Evolutionary conservation across 2,113 vertebrate genomes (phyloP).

Genomic region (Cyprinus carpio): DNA sequence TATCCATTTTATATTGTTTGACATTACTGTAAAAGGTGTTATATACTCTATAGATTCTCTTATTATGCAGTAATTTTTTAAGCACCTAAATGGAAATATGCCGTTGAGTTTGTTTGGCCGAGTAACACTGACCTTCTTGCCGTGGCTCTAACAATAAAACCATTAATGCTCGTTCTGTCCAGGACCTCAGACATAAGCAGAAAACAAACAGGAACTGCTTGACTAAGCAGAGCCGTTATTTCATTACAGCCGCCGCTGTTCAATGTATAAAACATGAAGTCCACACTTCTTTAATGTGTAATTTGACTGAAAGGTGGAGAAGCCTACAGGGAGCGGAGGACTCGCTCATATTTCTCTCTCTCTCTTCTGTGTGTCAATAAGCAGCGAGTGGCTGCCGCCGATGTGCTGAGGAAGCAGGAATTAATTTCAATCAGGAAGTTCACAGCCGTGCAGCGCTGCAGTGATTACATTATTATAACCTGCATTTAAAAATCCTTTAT

Average conservation of each 20-base stretch:
- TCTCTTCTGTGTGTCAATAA: slow-evolving; percentile 46
- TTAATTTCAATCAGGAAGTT: slow-evolving; percentile 75
- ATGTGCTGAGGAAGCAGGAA: slow-evolving; percentile 77
- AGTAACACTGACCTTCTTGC: slow-evolving; percentile 64
- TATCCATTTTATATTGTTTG: neutral
- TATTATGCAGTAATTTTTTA: neutral
- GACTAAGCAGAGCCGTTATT: slow-evolving; percentile 72
- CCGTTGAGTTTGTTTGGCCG: slow-evolving; percentile 42
- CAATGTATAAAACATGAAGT: slow-evolving; percentile 79
- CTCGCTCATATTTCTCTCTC: slow-evolving; percentile 48
- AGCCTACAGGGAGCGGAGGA: slow-evolving; percentile 56
- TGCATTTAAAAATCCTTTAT: slow-evolving; percentile 50
- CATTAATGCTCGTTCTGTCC: slow-evolving; percentile 59
- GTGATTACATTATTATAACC: slow-evolving; percentile 65
- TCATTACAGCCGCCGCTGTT: slow-evolving; percentile 67
- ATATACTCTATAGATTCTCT: neutral
- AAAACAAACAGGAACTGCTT: slow-evolving; percentile 62
- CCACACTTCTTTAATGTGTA: slow-evolving; percentile 64
- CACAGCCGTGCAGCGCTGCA: slow-evolving; percentile 57
- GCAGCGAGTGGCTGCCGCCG: slow-evolving; percentile 53
- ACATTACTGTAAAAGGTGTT: neutral
- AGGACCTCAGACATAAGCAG: slow-evolving; percentile 42
- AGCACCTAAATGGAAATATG: neutral
- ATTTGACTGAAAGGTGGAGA: slow-evolving; percentile 67
- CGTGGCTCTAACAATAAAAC: slow-evolving; percentile 54